These are phyloP conservation scores for Sphyrna mokarran DNA, from an alignment of 2,113 vertebrate species.

Conservation along the genomic window DNA sequence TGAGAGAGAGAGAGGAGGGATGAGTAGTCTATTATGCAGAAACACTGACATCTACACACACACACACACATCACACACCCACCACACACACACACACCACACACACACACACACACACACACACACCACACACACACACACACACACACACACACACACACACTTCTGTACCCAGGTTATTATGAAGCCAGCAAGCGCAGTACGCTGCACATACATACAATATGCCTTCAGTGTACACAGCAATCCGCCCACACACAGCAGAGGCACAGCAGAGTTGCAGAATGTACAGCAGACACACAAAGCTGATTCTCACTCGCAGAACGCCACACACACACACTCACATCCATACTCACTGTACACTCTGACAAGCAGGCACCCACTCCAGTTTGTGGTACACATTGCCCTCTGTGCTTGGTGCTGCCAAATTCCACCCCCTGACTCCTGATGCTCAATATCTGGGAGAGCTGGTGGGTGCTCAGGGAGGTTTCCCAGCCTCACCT, in stretches of 20 bases:
- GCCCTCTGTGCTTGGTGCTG: not conserved
- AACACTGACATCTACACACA: not conserved
- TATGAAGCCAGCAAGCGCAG: too few relatives aligned
- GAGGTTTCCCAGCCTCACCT: not conserved
- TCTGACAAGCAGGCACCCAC: too few relatives aligned
- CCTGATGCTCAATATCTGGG: not conserved
- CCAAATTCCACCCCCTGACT: too few relatives aligned
- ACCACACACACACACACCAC: not conserved
- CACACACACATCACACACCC: not conserved
- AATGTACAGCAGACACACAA: not conserved
- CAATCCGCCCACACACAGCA: not conserved
- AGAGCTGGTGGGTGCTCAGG: not conserved
- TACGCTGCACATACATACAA: too few relatives aligned
- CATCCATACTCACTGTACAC: too few relatives aligned
- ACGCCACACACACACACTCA: not conserved
- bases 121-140: not conserved
- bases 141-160: not conserved
- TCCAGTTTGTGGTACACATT: not conserved
- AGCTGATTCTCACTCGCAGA: not conserved
- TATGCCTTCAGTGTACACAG: too few relatives aligned
- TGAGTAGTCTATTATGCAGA: too few relatives aligned
- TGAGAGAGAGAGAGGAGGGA: too few relatives aligned
- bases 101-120: not conserved
- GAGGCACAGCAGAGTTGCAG: not conserved
- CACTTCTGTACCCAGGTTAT: too few relatives aligned